These are phyloP conservation scores for Coluber constrictor DNA, from an alignment of 2,797 vertebrate genomes.

Conservation along the genomic window DNA sequence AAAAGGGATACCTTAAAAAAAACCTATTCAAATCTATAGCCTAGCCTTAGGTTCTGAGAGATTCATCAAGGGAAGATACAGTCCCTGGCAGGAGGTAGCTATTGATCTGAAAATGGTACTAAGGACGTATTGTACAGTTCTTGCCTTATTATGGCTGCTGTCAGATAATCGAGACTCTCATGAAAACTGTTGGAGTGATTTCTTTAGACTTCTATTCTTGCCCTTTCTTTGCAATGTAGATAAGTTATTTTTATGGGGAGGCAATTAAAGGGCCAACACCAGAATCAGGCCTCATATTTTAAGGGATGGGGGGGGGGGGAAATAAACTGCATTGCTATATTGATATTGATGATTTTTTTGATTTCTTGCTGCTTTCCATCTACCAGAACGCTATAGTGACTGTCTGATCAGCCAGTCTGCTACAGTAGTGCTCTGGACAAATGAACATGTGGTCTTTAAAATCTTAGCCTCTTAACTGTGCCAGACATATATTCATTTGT, in stretches of 20 bases:
- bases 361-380: not conserved
- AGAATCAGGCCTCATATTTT: not conserved
- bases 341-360: not conserved
- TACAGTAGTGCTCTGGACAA: not conserved
- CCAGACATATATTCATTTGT: not conserved
- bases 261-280: not conserved
- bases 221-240: not conserved
- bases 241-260: not conserved
- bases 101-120: not conserved
- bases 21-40: not conserved
- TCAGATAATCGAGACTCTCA: not conserved
- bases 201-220: not conserved
- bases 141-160: not conserved
- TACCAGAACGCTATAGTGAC: not conserved
- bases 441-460: not conserved
- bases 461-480: not conserved
- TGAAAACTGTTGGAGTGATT: not conserved
- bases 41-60: not conserved
- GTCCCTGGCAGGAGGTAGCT: not conserved
- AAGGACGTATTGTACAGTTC: not conserved
- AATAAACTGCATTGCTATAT: not conserved
- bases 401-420: not conserved
- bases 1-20: not conserved
- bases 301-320: accelerated
- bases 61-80: not conserved